Evolutionary conservation across 37 sponge, comb jelly and placozoan species (phyloP).

Genomic region (Beroe ovata): DNA sequence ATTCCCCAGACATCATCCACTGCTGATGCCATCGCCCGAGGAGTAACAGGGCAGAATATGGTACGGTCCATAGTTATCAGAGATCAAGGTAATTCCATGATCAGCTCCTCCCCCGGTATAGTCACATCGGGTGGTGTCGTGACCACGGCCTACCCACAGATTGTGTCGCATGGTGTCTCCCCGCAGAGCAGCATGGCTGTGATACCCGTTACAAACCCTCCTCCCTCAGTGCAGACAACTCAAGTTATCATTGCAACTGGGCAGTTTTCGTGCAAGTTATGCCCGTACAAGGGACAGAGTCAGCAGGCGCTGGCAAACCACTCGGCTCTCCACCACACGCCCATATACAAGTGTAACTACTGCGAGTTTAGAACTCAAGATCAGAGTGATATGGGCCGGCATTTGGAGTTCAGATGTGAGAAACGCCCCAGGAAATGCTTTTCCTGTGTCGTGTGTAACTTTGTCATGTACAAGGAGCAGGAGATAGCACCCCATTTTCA

Average conservation of each 20-base stretch:
- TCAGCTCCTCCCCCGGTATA: neutral
- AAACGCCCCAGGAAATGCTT: conserved; percentile 19
- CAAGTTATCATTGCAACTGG: neutral
- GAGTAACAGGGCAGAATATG: neutral
- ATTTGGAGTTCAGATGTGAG: neutral
- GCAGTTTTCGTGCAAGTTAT: neutral
- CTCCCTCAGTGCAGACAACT: neutral
- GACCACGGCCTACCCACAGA: neutral
- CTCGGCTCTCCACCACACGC: neutral
- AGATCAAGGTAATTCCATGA: neutral
- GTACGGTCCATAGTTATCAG: too few relatives aligned
- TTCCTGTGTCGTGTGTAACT: conserved; percentile 8
- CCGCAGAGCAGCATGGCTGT: neutral
- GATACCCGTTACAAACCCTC: neutral
- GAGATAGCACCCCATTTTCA: conserved; percentile 1
- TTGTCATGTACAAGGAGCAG: neutral
- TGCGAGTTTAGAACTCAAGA: conserved; percentile 1
- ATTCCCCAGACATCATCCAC: too few relatives aligned
- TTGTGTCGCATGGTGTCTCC: neutral
- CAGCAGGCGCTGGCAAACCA: neutral
- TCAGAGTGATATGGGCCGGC: neutral
- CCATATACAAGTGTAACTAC: conserved; percentile 32
- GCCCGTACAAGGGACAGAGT: neutral
- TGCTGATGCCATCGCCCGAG: neutral
- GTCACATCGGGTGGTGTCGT: neutral